Evolutionary conservation across 2,888 invertebrate genomes (phyloP).

Genomic region (Oligia strigilis): DNA sequence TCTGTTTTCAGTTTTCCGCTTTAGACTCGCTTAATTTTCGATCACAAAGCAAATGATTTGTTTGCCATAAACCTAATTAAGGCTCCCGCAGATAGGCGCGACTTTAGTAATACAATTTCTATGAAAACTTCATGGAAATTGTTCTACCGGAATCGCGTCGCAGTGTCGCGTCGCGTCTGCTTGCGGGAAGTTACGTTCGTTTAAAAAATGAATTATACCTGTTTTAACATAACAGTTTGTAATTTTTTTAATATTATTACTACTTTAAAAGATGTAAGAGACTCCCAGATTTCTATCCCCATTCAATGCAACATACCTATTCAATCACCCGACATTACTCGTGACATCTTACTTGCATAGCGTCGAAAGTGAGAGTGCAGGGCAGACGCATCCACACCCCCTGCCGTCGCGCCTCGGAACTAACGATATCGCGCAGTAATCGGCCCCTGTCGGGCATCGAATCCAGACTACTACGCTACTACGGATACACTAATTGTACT

Average conservation of each 20-base stretch:
- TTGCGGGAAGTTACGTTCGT: background rate
- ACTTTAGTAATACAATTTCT: too few relatives aligned
- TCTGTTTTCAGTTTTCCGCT: background rate
- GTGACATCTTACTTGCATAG: background rate
- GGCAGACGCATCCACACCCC: slow-evolving; percentile 27
- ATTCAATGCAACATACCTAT: background rate
- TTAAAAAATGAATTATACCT: background rate
- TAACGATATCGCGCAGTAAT: slow-evolving; percentile 45
- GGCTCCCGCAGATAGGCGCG: too few relatives aligned
- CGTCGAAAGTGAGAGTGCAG: slow-evolving; percentile 35
- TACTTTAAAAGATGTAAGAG: background rate
- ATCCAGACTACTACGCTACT: slow-evolving; percentile 19
- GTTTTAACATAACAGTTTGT: background rate
- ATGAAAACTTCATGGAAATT: too few relatives aligned
- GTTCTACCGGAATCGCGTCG: too few relatives aligned
- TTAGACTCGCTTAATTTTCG: background rate
- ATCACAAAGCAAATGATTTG: background rate
- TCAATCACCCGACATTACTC: slow-evolving; percentile 9
- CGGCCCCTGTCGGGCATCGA: slow-evolving; percentile 20
- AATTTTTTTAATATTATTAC: too few relatives aligned
- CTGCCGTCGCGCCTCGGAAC: slow-evolving; percentile 11
- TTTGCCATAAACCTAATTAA: background rate
- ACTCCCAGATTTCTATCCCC: too few relatives aligned
- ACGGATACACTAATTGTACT: slow-evolving; percentile 31
- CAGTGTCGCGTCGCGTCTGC: too few relatives aligned